Evolutionary conservation across 2,888 invertebrate species (phyloP).

Genomic region (Rhodophaea formosa): DNA sequence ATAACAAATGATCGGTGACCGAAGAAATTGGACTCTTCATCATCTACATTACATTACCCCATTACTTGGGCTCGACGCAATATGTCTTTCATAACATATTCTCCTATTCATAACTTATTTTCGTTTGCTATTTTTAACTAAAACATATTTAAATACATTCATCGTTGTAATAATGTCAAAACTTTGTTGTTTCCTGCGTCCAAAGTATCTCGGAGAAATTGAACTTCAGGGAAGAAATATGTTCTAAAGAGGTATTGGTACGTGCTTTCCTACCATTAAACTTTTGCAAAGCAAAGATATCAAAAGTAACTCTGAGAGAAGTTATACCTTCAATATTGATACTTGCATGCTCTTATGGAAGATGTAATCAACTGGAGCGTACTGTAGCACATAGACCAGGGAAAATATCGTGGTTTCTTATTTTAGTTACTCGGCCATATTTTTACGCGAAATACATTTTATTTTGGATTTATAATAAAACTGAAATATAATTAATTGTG

Average conservation of each 20-base stretch:
- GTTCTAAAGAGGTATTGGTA: background rate
- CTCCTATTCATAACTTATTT: no score
- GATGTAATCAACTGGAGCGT: slow-evolving; percentile 2
- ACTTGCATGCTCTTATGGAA: background rate
- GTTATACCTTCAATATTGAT: slow-evolving; percentile 1
- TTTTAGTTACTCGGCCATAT: no score
- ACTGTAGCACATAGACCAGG: background rate
- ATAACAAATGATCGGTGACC: no score
- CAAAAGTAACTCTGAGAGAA: background rate
- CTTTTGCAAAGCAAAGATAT: slow-evolving; percentile 6
- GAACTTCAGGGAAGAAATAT: slow-evolving; percentile 1
- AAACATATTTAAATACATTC: background rate
- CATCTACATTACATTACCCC: no score
- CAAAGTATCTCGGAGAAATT: slow-evolving; percentile 14
- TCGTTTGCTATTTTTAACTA: background rate
- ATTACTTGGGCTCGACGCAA: no score
- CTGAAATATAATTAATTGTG: no score
- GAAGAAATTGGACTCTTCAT: no score
- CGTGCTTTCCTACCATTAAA: slow-evolving; percentile 1
- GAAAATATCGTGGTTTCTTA: no score
- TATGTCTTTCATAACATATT: no score
- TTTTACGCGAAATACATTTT: no score
- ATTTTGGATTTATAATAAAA: no score
- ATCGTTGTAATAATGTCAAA: slow-evolving; percentile 14
- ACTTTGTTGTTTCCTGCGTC: slow-evolving; percentile 19